Base-by-base conservation (phyloP, 2,888 invertebrate species). In the Eristalis pertinax region DNA sequence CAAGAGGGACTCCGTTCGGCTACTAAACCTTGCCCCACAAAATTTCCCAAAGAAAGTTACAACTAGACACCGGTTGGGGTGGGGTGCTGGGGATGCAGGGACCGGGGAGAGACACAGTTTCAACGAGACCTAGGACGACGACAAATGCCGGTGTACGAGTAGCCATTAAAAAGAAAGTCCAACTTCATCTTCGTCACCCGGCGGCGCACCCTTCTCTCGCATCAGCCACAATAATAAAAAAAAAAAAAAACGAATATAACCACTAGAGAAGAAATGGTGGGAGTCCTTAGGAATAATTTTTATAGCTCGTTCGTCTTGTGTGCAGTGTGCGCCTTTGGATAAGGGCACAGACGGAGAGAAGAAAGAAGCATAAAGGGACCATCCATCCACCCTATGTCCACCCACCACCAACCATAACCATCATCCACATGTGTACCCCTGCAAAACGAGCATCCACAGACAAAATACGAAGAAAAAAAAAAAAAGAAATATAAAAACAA, bases 271-370 rank as follows among this genome's bases (percentile, higher is more conserved):
- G 74, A 84, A 79, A 50, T 72, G 67, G 70, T 60, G 78, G 50
- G 70, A 79, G 84, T 87, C 87, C 87, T 80, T 73, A 65, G 68
- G 68, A 84, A 87, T 84, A 87, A 80, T 80, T 87, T 87, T 87
- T 87, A 87, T 84, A 79, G 84, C 84, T 87, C 79, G 72, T 87
- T 76, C 84, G 84, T 87, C 84, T 87, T 84, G 75, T 84, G 75
- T 72, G 72, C 69, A 84, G 65, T 83, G 74, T 70, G 58, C 78
- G 58, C 82, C 78, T 69, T 70, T 19, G 68, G 67, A 79, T 41
- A 64, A 19, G 70, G 50, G 50, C 50, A 50, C n/a, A 19, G 50
- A 19, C 19, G 50, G 19, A 19, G 19, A 84, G 73, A 73, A 58
- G 73, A 82, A 60, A 43, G 24, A 62, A 65, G 60, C 72, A 83